Evolutionary conservation across 2,888 invertebrate species (phyloP).

Genomic region (Epistrophella euchroma): DNA sequence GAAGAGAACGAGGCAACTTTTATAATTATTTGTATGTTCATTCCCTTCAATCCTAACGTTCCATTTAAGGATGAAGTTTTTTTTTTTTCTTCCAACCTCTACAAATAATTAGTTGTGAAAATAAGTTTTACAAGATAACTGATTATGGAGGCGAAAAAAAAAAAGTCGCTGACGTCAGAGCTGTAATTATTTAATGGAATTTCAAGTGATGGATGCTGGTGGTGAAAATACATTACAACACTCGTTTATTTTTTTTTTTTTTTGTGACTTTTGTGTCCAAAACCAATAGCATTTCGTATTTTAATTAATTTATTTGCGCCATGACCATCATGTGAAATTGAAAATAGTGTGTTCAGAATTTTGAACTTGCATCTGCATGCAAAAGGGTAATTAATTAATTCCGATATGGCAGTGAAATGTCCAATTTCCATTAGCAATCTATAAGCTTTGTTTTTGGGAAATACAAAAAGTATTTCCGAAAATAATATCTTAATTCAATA

Average conservation of each 20-base stretch:
- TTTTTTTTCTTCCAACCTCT: neutral
- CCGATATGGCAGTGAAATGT: neutral
- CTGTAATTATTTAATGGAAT: conserved; percentile 33
- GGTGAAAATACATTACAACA: neutral
- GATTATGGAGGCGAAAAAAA: conserved; percentile 3
- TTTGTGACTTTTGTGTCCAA: neutral
- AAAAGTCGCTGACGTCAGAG: conserved; percentile 16
- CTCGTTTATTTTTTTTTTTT: neutral
- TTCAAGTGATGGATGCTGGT: conserved; percentile 27
- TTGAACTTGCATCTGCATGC: neutral
- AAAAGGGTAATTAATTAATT: neutral
- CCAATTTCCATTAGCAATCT: neutral
- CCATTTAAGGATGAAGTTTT: conserved; percentile 2
- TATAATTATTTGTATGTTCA: conserved; percentile 13
- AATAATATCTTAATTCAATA: too few species aligned
- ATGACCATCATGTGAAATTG: neutral
- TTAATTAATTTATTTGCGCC: neutral
- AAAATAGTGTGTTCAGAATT: neutral
- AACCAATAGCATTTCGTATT: neutral
- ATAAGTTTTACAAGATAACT: conserved; percentile 22
- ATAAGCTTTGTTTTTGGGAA: neutral
- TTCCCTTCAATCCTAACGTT: neutral
- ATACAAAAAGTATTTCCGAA: neutral
- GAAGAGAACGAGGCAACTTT: conserved; percentile 2
- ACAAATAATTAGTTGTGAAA: conserved; percentile 30